Conservation (phyloP, 1,140 invertebrate species). For the Prorops nasuta region DNA sequence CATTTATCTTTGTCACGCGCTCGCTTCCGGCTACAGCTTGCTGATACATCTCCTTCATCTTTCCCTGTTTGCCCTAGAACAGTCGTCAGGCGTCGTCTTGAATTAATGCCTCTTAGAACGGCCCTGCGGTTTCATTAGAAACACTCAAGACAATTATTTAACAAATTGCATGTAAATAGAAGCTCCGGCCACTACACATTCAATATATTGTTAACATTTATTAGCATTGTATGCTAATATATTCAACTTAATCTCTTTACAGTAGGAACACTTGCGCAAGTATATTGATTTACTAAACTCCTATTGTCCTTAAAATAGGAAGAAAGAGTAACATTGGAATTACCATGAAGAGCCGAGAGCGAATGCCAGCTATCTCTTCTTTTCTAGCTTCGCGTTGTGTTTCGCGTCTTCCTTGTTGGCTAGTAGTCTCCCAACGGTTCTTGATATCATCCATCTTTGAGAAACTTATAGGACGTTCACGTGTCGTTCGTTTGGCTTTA, state of each 20-base stretch:
- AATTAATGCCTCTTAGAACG: too few species aligned
- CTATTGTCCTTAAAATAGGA: too few species aligned
- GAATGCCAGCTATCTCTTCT: slow-evolving; percentile 82
- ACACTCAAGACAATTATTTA: too few species aligned
- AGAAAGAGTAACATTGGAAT: too few species aligned
- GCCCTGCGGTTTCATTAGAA: too few species aligned
- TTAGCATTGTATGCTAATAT: too few species aligned
- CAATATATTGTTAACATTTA: too few species aligned
- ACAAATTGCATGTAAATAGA: too few species aligned
- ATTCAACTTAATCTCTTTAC: too few species aligned
- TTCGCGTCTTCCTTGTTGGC: slow-evolving; percentile 62
- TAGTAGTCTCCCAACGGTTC: slow-evolving; percentile 72
- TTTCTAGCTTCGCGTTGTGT: slow-evolving; percentile 78
- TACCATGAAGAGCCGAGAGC: slow-evolving; percentile 80
- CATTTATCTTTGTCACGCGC: slow-evolving; percentile 59
- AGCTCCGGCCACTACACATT: too few species aligned
- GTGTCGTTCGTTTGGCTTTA: slow-evolving; percentile 57
- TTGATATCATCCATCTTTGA: slow-evolving; percentile 83
- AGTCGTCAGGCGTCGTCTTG: not conserved
- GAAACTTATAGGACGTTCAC: slow-evolving; percentile 76
- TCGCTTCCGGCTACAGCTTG: slow-evolving; percentile 82
- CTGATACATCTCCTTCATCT: slow-evolving; percentile 89
- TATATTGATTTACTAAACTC: too few species aligned
- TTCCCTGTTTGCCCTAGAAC: slow-evolving; percentile 79
- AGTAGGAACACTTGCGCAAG: too few species aligned